phyloP scores from a whole-genome alignment of 1,140 invertebrate species.

The Panulirus ornatus region DNA sequence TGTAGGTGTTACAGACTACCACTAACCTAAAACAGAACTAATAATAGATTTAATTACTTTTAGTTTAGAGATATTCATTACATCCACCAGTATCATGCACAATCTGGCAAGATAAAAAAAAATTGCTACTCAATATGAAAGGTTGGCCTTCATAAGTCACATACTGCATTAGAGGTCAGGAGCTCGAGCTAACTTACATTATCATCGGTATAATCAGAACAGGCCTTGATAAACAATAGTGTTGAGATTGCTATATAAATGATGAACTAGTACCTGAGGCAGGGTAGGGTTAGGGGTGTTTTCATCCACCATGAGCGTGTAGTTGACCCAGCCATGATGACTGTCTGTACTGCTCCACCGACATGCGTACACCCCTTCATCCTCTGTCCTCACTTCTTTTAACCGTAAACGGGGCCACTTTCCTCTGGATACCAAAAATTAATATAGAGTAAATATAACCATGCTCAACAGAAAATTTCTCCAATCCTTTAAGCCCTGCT shows the following conservation, averaged over 20 bases:
- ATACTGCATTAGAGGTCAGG: background rate
- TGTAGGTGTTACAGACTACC: too few relatives aligned
- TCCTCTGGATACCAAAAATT: background rate
- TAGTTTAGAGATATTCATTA: too few relatives aligned
- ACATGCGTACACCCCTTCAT: slow-evolving; percentile 76
- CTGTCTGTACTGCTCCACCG: slow-evolving; percentile 73
- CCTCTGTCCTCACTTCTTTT: slow-evolving; percentile 62
- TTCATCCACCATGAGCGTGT: slow-evolving; percentile 76
- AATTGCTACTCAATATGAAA: background rate
- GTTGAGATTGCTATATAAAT: slow-evolving; percentile 3
- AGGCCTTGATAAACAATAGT: background rate
- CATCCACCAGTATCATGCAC: background rate
- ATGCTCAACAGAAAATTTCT: background rate
- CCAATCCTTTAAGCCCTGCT: too few relatives aligned
- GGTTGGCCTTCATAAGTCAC: background rate
- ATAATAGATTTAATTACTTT: too few relatives aligned
- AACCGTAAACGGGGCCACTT: slow-evolving; percentile 75
- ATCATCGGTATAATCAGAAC: too few relatives aligned
- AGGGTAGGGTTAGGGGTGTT: slow-evolving; percentile 9
- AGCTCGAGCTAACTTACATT: background rate
- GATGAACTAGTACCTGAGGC: slow-evolving; percentile 31
- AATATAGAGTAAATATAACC: background rate
- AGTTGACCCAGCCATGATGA: slow-evolving; percentile 77
- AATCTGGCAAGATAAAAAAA: background rate
- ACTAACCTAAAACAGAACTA: too few relatives aligned